Base-by-base conservation (phyloP, 2,113 vertebrate species). In the Alligator sinensis region DNA sequence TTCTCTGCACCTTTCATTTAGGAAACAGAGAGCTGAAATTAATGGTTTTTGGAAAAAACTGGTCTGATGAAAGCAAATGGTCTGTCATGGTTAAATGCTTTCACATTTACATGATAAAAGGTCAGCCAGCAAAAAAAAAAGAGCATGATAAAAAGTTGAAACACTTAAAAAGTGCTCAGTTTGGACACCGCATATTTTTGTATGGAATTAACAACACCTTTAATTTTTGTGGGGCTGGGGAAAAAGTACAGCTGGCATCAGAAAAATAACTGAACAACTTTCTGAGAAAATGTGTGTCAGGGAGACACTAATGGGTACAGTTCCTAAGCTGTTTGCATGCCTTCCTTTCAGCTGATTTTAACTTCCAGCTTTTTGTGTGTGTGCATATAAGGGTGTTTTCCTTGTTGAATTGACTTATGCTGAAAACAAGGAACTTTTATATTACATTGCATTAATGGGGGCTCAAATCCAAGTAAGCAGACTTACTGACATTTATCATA, bases 61-160 rank as follows among this genome's bases (percentile, higher is more conserved):
- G 57, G 66, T 72, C 91, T 88, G 94, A 91, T 91, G 30, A 3
- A 89, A 96, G 74, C 79, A 70, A 87, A 89, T 1, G 1, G 82
- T 81, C 84, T 96, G 86, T 64, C 77, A 84, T 28, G 58, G 88
- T 91, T 95, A 93, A 95, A 30, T 91, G 80, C 63, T 94, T 96
- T 96, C 95, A 95, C 38, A 89, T 95, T 94, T 91, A 94, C 77
- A 77, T 82, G 63, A 90, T 87, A 93, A 95, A 47, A 96, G 94
- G 96, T 94, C 94, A 96, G 93, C 82, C 84, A 91, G 80, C 80
- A 89, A 75, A 96, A 90, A 88, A 89, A 88, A 74, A 10, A 77
- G 30, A 3, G 54, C 83, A 63, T 58, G 77, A 96, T 95, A 86
- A 95, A 92, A 82, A 63, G 80, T 63, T 82, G 88, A 93, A 94